These are phyloP conservation scores for Branchinecta sandiegonensis DNA, from an alignment of 2,888 invertebrate species.

Conservation along the genomic window DNA sequence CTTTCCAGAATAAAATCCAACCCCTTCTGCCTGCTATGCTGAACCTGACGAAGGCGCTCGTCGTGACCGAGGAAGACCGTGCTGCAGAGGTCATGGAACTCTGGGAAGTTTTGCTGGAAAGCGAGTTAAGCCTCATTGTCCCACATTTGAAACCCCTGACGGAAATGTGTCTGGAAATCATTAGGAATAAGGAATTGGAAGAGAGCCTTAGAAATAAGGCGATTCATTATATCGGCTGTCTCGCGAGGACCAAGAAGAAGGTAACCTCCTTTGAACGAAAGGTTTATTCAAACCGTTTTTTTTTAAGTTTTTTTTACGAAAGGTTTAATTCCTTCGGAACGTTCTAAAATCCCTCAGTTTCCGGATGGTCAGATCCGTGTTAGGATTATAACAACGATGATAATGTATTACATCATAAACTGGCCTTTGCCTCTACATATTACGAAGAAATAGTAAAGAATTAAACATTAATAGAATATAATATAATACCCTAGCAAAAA, in stretches of 20 bases:
- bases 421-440: too few relatives aligned
- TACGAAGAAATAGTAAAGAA: too few relatives aligned
- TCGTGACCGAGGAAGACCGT: slow-evolving; percentile 42
- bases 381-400: too few relatives aligned
- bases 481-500: too few relatives aligned
- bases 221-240: slow-evolving; percentile 48
- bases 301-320: too few relatives aligned
- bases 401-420: too few relatives aligned
- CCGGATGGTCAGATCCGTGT: too few relatives aligned
- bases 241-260: slow-evolving; percentile 55
- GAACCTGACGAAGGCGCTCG: slow-evolving; percentile 45
- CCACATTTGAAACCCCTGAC: slow-evolving; percentile 49
- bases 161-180: slow-evolving; percentile 50
- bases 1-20: slow-evolving; percentile 33
- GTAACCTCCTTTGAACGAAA: slow-evolving; percentile 31
- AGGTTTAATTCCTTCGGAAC: too few relatives aligned
- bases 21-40: slow-evolving; percentile 47
- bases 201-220: slow-evolving; percentile 51
- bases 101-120: slow-evolving; percentile 47
- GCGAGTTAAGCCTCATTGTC: slow-evolving; percentile 44
- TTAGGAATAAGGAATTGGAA: slow-evolving; percentile 42
- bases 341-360: too few relatives aligned
- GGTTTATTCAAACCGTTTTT: too few relatives aligned
- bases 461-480: too few relatives aligned
- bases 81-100: slow-evolving; percentile 48